phyloP scores from a whole-genome alignment of 1,140 invertebrate genomes.

The Habropoda laboriosa region DNA sequence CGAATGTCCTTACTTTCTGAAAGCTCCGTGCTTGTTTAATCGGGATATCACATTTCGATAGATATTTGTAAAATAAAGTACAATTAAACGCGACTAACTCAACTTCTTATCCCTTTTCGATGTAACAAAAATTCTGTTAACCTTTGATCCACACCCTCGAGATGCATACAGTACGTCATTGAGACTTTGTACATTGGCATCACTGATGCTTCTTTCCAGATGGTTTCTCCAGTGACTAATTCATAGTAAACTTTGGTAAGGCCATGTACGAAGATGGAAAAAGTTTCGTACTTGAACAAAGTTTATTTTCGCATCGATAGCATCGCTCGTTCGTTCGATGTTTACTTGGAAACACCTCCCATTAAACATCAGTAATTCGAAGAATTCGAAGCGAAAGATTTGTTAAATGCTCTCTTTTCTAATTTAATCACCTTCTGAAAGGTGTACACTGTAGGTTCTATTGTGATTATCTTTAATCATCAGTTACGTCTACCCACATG shows the following conservation, averaged over 20 bases:
- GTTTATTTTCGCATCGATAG: constrained; percentile 22
- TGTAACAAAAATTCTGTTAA: not conserved
- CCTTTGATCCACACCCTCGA: not conserved
- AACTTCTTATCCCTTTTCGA: not conserved
- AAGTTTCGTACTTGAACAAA: constrained; percentile 2
- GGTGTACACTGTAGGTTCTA: not conserved
- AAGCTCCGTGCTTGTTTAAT: not conserved
- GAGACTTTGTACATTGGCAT: constrained; percentile 37
- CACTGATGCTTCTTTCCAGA: constrained; percentile 64
- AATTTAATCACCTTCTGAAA: not conserved
- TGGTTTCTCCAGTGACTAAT: constrained; percentile 63
- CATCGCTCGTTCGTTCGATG: constrained; percentile 15
- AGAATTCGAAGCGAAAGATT: constrained; percentile 1
- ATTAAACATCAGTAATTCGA: constrained; percentile 30
- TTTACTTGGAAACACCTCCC: constrained; percentile 42
- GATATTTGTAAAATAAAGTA: not conserved
- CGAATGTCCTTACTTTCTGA: not conserved
- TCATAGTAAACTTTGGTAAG: constrained; percentile 55
- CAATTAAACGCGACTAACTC: not conserved
- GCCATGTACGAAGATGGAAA: not conserved
- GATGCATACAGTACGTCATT: not conserved
- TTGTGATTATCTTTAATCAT: constrained; percentile 10
- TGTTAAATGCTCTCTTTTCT: not conserved
- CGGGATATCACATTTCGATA: not conserved
- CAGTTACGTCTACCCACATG: constrained; percentile 22